phyloP scores from a whole-genome alignment of 2,888 invertebrate genomes.

The Lobophora halterata region DNA sequence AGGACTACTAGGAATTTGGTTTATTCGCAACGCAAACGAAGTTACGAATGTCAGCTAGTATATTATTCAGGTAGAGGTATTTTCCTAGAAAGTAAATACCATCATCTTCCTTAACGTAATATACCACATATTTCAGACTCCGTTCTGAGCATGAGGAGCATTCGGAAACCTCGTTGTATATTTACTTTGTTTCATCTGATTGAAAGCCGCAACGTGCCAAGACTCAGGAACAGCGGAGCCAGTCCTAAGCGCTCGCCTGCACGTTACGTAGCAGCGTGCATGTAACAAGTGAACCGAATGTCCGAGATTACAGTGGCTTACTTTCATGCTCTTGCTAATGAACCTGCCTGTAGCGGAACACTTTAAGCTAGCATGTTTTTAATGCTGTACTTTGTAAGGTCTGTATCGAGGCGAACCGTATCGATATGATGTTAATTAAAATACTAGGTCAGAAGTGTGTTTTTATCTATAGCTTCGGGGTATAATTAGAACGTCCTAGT shows the following conservation, averaged over 20 bases:
- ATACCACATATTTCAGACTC: constrained; percentile 12
- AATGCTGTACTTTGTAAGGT: too few species aligned
- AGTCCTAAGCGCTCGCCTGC: not conserved
- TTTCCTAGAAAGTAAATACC: too few species aligned
- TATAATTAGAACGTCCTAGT: constrained; percentile 1
- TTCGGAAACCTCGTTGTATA: constrained; percentile 15
- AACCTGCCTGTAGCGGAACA: constrained; percentile 21
- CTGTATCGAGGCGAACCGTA: too few species aligned
- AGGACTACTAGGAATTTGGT: too few species aligned
- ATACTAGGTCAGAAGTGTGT: too few species aligned
- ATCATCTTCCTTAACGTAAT: constrained; percentile 2
- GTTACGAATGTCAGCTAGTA: too few species aligned
- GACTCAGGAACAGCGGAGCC: constrained; percentile 22
- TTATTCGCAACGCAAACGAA: too few species aligned
- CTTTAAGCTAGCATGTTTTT: constrained; percentile 21
- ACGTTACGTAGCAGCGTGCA: constrained; percentile 9
- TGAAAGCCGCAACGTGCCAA: constrained; percentile 29
- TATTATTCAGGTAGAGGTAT: too few species aligned
- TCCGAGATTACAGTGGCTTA: constrained; percentile 17
- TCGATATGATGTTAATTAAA: too few species aligned
- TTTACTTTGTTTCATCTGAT: constrained; percentile 33
- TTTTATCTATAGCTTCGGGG: not conserved
- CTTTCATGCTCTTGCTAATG: constrained; percentile 25
- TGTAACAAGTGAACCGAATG: constrained; percentile 19
- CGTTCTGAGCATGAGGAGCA: constrained; percentile 13